A percentile compares a stretch with the other conserved stretches of the same genome.
Evolutionary conservation across 2,888 invertebrate species (phyloP).

Genomic region (Mystacides longicornis): DNA sequence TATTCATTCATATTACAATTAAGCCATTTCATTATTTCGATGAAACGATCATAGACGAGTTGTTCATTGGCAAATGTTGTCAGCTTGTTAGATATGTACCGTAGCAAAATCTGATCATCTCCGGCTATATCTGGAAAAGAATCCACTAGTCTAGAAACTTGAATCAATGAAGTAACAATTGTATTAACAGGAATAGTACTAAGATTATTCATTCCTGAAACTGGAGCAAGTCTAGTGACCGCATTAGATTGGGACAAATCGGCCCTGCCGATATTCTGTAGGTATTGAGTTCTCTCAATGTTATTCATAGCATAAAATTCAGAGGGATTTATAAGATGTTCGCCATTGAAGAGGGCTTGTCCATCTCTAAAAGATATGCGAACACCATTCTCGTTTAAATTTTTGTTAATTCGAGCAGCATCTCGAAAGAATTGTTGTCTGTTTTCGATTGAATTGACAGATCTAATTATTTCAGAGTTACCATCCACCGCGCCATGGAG

Average conservation of each 20-base stretch:
- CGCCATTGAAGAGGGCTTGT: constrained; percentile 40
- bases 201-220: neutral
- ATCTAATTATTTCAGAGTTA: constrained; percentile 49
- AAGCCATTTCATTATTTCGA: constrained; percentile 35
- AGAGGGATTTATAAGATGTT: constrained; percentile 40
- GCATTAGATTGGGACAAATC: constrained; percentile 33
- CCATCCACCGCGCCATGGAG: constrained; percentile 42
- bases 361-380: constrained; percentile 46
- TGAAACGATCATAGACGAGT: constrained; percentile 32
- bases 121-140: constrained; percentile 21
- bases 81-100: constrained; percentile 10
- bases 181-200: neutral
- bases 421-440: constrained; percentile 52
- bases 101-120: constrained; percentile 31
- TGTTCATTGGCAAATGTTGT: constrained; percentile 7
- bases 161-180: constrained; percentile 1
- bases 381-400: constrained; percentile 44
- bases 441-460: constrained; percentile 45
- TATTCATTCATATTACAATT: constrained; percentile 39
- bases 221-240: constrained; percentile 31
- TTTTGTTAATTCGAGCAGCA: constrained; percentile 47
- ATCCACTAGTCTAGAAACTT: constrained; percentile 7
- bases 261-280: constrained; percentile 37
- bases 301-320: constrained; percentile 36
- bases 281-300: constrained; percentile 36